A percentile compares a stretch with the other conserved stretches of the same genome.
Conservation (phyloP, 2,888 invertebrate species). For the Thymelicus lineola region DNA sequence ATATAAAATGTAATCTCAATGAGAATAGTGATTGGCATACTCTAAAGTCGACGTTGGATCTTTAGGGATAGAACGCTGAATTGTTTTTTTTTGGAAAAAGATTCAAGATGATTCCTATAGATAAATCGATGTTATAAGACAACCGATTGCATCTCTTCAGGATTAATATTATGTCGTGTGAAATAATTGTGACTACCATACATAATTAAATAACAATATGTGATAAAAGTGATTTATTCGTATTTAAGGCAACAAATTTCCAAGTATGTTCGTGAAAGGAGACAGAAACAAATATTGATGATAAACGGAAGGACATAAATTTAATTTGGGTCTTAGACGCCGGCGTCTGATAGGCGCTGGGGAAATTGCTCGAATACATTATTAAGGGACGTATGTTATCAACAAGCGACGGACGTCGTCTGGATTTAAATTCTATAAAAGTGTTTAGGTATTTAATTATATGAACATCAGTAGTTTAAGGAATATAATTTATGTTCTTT, state of each 20-base stretch:
- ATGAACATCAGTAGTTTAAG: too few relatives aligned
- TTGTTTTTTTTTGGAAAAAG: background rate
- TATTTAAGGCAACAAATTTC: background rate
- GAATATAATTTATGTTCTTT: too few relatives aligned
- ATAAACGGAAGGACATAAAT: constrained; percentile 71
- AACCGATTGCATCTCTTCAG: background rate
- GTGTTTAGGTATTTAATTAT: too few relatives aligned
- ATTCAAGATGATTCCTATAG: background rate
- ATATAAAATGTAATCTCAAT: background rate
- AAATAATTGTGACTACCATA: too few relatives aligned
- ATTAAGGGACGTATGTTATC: constrained; percentile 69
- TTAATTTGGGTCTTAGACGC: constrained; percentile 68
- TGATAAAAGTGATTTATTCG: too few relatives aligned
- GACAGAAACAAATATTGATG: constrained; percentile 56
- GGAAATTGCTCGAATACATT: constrained; percentile 79
- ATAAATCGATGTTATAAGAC: background rate
- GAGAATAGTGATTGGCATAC: constrained; percentile 8
- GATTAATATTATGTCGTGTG: too few relatives aligned
- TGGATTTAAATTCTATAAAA: too few relatives aligned
- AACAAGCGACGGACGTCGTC: constrained; percentile 42
- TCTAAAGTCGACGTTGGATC: background rate
- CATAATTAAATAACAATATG: too few relatives aligned
- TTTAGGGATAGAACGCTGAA: background rate
- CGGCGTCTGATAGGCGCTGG: constrained; percentile 59
- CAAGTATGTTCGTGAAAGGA: constrained; percentile 36